phyloP scores from a whole-genome alignment of 2,797 vertebrate species.

The Neosilurus mollespiculum region DNA sequence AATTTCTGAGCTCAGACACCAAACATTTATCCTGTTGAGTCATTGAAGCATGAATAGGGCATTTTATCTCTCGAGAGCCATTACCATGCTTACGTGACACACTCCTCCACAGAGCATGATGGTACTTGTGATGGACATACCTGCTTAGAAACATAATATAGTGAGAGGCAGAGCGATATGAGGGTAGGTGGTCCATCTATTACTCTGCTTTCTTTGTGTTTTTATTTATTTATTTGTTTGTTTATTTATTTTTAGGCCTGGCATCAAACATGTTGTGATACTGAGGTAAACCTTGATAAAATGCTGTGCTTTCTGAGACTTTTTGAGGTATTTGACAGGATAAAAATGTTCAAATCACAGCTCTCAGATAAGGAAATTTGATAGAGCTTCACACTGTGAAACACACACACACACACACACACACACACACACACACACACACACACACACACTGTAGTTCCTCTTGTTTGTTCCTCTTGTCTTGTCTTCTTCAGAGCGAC shows the following conservation, averaged over 20 bases:
- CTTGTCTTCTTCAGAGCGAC: constrained; percentile 36
- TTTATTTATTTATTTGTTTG: not conserved
- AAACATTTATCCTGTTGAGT: constrained; percentile 40
- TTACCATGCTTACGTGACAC: constrained; percentile 22
- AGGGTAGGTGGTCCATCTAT: not conserved
- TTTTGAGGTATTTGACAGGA: not conserved
- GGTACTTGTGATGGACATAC: constrained; percentile 14
- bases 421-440: constrained; percentile 13
- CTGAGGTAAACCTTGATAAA: not conserved
- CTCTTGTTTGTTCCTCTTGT: not conserved
- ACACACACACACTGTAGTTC: not conserved
- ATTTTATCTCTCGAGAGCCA: constrained; percentile 22
- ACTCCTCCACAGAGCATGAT: constrained; percentile 27
- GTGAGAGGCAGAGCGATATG: not conserved
- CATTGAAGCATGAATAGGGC: constrained; percentile 32
- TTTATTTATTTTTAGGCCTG: not conserved
- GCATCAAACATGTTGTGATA: not conserved
- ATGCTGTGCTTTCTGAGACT: not conserved
- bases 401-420: constrained; percentile 10
- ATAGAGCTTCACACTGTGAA: not conserved
- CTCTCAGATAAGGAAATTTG: not conserved
- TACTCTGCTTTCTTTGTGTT: not conserved
- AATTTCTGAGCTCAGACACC: constrained; percentile 22
- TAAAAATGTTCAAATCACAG: not conserved
- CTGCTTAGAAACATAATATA: constrained; percentile 13